Base-by-base conservation (phyloP, 35 echinoderm and acorn worm species). In the Heliocidaris tuberculata region DNA sequence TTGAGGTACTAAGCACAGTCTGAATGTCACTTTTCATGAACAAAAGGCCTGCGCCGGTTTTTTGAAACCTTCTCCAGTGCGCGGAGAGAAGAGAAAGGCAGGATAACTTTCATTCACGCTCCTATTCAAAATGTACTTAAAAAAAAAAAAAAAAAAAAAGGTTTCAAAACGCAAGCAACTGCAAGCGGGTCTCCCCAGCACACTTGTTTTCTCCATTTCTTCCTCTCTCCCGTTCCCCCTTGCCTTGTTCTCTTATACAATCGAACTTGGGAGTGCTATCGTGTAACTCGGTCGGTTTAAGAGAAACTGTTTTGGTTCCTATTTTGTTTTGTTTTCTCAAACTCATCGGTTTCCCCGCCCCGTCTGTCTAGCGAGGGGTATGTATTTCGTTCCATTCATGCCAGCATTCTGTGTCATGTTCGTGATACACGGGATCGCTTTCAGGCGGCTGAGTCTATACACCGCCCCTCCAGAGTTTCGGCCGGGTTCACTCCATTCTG, bases 311-410 rank as follows among this genome's bases (percentile, higher is more conserved):
- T 89, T 47, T 32, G 87, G 87, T 32, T 89, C 47, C 47, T 89
- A 48, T 89, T 47, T 89, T 32, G 87, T 89, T 47, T 47, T 89
- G 47, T 89, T 89, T 89, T 89, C 47, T 89, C 87, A 89, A 89
- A 89, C 87, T 89, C 87, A 48, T 89, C 13, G 31, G 87, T 89
- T 89, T 89, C 87, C 87, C 31, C 87, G 87, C 87, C 87, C 87
- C 87, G 87, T 89, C 47, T 89, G 87, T 89, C 87, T 89, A 48
- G 31, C 87, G 87, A 48, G 31, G 31, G 31, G 87, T 89, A 24
- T 89, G 31, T 48, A 89, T 89, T 89, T 89, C 87, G 87, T 24
- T 32, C 87, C 87, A 89, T 89, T 89, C 87, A 89, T 89, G 31
- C 47, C 32, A 32, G 87, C 17, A 89, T 89, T 89, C 87, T 89